These are phyloP conservation scores for Cynodonichthys magdalenae DNA, from an alignment of 2,797 vertebrate genomes.

Conservation along the genomic window DNA sequence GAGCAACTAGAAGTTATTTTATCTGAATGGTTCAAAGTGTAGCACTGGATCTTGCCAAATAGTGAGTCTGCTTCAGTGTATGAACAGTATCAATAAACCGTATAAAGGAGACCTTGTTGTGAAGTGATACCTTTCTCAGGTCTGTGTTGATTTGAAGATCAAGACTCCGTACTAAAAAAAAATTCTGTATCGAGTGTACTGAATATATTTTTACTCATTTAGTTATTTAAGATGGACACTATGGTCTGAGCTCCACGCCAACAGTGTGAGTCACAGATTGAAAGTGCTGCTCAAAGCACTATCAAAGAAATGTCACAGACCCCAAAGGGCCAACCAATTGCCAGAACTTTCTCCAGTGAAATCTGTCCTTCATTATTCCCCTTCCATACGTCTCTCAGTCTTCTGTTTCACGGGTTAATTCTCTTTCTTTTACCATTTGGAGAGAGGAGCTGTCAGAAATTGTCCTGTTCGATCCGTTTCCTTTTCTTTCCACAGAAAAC, in stretches of 20 bases:
- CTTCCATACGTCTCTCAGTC: constrained; percentile 9
- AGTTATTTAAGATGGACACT: constrained; percentile 17
- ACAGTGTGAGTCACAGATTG: constrained; percentile 45
- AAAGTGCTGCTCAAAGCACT: constrained; percentile 62
- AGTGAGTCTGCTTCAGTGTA: too few species aligned
- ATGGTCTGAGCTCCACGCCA: constrained; percentile 30
- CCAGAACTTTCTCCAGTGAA: constrained; percentile 50
- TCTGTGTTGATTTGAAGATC: neutral
- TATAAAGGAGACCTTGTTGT: too few species aligned
- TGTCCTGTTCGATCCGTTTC: constrained; percentile 32
- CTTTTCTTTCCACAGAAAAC: constrained; percentile 32
- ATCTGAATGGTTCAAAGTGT: too few species aligned
- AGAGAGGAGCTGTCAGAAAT: constrained; percentile 45
- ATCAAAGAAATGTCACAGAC: constrained; percentile 67
- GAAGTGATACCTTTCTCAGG: too few species aligned
- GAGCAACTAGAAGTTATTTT: too few species aligned
- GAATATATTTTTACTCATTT: constrained; percentile 17
- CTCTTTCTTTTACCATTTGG: constrained; percentile 36
- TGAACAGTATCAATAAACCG: too few species aligned
- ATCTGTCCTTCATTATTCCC: constrained; percentile 58
- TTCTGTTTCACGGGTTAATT: constrained; percentile 35
- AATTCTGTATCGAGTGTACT: constrained; percentile 1
- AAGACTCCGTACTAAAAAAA: neutral
- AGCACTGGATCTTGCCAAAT: too few species aligned
- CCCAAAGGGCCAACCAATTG: constrained; percentile 57